These are phyloP conservation scores for Pachycephala philippinensis DNA, from an alignment of 2,113 vertebrate species.

Conservation along the genomic window DNA sequence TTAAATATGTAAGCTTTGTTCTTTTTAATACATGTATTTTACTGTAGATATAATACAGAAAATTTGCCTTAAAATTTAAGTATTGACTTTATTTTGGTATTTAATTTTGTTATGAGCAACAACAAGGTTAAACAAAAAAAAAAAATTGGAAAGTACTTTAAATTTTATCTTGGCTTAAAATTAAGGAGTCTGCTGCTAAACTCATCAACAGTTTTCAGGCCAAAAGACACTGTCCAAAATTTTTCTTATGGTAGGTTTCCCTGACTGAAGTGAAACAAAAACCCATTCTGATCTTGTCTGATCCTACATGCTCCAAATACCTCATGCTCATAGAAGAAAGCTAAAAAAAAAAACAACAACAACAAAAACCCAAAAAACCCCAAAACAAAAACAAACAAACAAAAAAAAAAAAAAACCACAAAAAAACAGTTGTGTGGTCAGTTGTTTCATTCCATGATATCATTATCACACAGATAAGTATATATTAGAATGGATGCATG, in stretches of 20 bases:
- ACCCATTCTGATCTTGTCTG: background rate
- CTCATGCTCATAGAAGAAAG: rapidly evolving
- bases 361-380: too few species aligned
- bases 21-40: background rate
- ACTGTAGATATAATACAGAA: background rate
- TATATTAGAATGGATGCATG: background rate
- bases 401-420: too few species aligned
- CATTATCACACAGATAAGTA: background rate
- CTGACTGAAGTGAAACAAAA: background rate
- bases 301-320: background rate
- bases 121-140: background rate
- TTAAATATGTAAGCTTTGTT: background rate
- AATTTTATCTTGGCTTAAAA: background rate
- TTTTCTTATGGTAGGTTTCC: background rate
- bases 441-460: background rate
- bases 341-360: too few species aligned
- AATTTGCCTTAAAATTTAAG: background rate
- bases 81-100: background rate
- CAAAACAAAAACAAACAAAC: too few species aligned
- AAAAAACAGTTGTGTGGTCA: too few species aligned
- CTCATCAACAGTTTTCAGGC: background rate
- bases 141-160: background rate
- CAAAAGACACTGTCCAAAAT: background rate
- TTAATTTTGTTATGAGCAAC: background rate
- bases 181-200: background rate